Conservation (phyloP, 2,797 vertebrate species). For the Dryobates pubescens region DNA sequence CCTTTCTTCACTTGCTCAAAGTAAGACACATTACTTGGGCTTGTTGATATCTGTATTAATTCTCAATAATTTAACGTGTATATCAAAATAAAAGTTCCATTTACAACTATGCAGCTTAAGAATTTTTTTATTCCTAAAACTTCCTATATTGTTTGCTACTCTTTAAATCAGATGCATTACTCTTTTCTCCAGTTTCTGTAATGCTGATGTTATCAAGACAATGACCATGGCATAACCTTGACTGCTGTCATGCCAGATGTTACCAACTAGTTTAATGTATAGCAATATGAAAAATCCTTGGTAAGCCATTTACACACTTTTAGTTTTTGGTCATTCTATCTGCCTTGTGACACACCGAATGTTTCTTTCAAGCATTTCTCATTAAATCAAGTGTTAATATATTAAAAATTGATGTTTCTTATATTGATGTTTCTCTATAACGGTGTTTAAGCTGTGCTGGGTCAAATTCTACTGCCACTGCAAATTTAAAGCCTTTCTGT, state of each 20-base stretch:
- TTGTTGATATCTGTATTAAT: not conserved
- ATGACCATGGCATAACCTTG: not conserved
- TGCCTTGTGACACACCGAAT: conserved; percentile 16
- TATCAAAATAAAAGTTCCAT: not conserved
- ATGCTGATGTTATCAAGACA: not conserved
- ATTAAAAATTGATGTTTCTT: not conserved
- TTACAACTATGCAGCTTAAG: not conserved
- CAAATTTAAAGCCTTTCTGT: not conserved
- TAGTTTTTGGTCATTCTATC: conserved; percentile 35
- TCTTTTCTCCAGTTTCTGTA: not conserved
- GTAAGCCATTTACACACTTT: conserved; percentile 47
- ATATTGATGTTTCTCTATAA: conserved; percentile 6
- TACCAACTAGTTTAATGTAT: conserved; percentile 52
- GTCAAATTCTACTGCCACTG: not conserved
- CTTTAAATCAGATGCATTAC: not conserved
- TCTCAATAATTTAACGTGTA: not conserved
- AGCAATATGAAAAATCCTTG: conserved; percentile 25
- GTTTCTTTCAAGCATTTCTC: not conserved
- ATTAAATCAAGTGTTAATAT: conserved; percentile 43
- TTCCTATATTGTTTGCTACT: not conserved
- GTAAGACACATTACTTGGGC: not conserved
- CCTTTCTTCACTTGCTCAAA: not conserved
- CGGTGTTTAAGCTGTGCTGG: conserved; percentile 18
- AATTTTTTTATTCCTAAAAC: not conserved
- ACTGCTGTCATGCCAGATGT: not conserved